Base-by-base conservation (phyloP, 2,113 vertebrate genomes). In the Psilopsiagon aurifrons region DNA sequence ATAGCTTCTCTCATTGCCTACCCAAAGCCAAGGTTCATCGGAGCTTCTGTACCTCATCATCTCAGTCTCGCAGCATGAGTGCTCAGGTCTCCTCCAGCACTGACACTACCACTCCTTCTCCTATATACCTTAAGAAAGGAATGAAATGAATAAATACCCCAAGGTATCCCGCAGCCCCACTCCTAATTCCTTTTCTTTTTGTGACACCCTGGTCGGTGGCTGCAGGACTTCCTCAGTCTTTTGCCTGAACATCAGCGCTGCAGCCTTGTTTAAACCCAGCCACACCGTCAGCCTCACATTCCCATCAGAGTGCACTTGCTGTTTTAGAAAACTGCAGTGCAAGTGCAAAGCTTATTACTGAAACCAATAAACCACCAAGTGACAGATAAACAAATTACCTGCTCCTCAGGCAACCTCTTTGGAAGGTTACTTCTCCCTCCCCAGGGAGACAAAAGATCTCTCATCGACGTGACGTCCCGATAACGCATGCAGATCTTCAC, bases 331-430 rank as follows among this genome's bases (percentile, higher is more conserved):
- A 79, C 81, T 18, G 27, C 60, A 82, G 57, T 31, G 27, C 35
- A 79, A 94, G 57, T 37, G 69, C 47, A 94, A 87, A 91, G 77
- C 70, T 86, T 64, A 87, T 88, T 87, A 84, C 39, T 73, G 83
- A 92, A 96, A 92, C 60, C 91, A 94, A 84, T 82, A 91, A 95
- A 55, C 31, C 52, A 47, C 23, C 77, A 41, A 51, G 33, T 81
- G 93, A 81, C 86, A 87, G 77, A 92, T 51, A 88, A 94, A 92
- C 76, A 86, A 87, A 91, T 79, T 81, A 71, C 77, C 51, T 95
- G 64, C 73, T 95, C 83, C 83, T 87, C 81, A 89, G 89, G 89
- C 69, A 92, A 76, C 51, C 79, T 90, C 81, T 63, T 92, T 13
- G 3, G 47, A 47, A 92, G 77, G 83, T 89, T 95, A 84, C 69